These are phyloP conservation scores for Coelogynopora nodosa DNA, from an alignment of 2,888 invertebrate genomes.

Conservation along the genomic window DNA sequence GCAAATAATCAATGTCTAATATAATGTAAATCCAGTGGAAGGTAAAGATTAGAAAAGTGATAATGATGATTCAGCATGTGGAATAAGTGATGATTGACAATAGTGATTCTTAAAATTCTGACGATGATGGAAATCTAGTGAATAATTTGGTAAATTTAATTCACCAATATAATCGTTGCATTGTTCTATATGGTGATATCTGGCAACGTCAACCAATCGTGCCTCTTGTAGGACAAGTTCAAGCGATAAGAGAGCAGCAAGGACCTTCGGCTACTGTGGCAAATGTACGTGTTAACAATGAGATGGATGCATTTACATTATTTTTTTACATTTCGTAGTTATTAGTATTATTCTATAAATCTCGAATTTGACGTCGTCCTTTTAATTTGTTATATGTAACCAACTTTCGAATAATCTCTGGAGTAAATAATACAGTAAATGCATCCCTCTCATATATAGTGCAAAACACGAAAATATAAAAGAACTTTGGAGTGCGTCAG, in stretches of 20 bases:
- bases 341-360: no score
- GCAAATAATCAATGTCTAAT: slow-evolving; percentile 23
- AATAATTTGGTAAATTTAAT: slow-evolving; percentile 13
- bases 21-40: slow-evolving; percentile 25
- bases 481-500: neutral
- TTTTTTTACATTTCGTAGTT: no score
- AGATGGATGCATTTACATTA: neutral
- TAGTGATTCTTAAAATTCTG: slow-evolving; percentile 23
- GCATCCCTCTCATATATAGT: no score
- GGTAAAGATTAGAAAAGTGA: neutral
- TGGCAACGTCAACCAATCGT: slow-evolving; percentile 6
- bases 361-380: no score
- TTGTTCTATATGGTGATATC: slow-evolving; percentile 16
- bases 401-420: neutral
- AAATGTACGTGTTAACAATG: slow-evolving; percentile 12
- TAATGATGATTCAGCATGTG: slow-evolving; percentile 15
- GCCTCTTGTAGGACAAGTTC: slow-evolving; percentile 10
- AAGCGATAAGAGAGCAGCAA: slow-evolving; percentile 4
- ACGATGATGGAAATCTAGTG: slow-evolving; percentile 5
- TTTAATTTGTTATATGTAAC: no score
- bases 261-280: slow-evolving; percentile 19
- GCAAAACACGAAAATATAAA: neutral
- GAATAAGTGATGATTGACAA: slow-evolving; percentile 11
- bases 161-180: neutral
- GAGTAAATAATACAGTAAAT: no score